These are phyloP conservation scores for Minunthozetes semirufus DNA, from an alignment of 2,888 invertebrate genomes.

Conservation along the genomic window DNA sequence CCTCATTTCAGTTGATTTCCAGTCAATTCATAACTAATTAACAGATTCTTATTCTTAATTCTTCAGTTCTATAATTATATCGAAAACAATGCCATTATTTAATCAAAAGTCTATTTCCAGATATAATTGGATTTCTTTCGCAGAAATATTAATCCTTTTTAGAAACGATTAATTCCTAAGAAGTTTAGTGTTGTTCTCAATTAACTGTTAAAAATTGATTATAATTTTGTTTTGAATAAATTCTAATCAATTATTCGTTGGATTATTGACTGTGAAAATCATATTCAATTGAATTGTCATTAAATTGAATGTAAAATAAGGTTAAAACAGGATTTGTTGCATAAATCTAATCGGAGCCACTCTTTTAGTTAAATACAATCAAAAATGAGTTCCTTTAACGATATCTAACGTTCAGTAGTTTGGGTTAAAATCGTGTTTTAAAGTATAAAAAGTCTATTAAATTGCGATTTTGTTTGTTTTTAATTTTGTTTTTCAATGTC, in stretches of 20 bases:
- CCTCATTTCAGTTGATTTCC: not conserved
- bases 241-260: not conserved
- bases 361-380: not conserved
- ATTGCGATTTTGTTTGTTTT: not conserved
- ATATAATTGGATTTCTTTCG: too few relatives aligned
- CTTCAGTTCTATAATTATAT: not conserved
- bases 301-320: not conserved
- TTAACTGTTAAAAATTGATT: too few relatives aligned
- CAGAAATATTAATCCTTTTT: too few relatives aligned
- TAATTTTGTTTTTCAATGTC: not conserved
- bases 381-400: not conserved
- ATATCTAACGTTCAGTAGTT: not conserved
- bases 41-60: not conserved
- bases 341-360: not conserved
- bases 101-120: not conserved
- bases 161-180: too few relatives aligned
- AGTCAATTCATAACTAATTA: constrained; percentile 3
- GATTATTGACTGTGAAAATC: not conserved
- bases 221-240: too few relatives aligned
- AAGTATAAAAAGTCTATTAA: not conserved
- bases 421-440: not conserved
- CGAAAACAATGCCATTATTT: not conserved
- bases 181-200: too few relatives aligned
- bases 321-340: constrained; percentile 6
- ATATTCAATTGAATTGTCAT: not conserved